Conservation (phyloP, 2,113 vertebrate species). For the Cynocephalus volans region DNA sequence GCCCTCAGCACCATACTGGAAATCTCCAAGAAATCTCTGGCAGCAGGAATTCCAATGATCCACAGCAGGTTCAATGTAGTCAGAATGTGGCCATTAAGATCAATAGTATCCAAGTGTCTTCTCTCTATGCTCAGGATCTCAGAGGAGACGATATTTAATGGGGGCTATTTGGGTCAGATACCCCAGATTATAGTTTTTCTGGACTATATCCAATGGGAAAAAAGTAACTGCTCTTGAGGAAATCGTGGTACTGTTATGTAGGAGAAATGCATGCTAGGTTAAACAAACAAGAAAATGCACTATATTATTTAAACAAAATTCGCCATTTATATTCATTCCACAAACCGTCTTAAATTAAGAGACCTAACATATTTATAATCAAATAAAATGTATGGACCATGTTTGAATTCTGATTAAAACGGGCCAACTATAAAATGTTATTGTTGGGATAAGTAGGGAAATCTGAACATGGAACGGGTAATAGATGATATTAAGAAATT, state of each 20-base stretch:
- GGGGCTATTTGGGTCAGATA: neutral
- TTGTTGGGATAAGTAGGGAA: neutral
- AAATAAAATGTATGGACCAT: neutral
- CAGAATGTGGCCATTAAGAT: neutral
- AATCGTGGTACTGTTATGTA: neutral
- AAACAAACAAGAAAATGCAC: neutral
- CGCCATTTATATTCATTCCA: neutral
- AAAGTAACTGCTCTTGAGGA: neutral
- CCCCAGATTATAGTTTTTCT: neutral
- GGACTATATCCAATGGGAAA: neutral
- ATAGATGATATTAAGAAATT: neutral
- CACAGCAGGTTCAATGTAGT: neutral
- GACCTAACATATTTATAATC: neutral
- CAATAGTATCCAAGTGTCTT: neutral
- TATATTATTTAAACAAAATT: neutral
- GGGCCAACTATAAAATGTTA: slow-evolving; percentile 35
- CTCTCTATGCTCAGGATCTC: neutral
- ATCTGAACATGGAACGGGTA: neutral
- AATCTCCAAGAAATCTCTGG: neutral
- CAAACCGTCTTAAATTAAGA: neutral
- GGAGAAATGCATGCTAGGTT: neutral
- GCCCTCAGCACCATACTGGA: neutral
- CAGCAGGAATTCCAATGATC: neutral
- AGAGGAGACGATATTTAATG: neutral
- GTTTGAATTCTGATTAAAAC: neutral